Evolutionary conservation across 2,113 vertebrate species (phyloP).

Genomic region (Rhodinocichla rosea): DNA sequence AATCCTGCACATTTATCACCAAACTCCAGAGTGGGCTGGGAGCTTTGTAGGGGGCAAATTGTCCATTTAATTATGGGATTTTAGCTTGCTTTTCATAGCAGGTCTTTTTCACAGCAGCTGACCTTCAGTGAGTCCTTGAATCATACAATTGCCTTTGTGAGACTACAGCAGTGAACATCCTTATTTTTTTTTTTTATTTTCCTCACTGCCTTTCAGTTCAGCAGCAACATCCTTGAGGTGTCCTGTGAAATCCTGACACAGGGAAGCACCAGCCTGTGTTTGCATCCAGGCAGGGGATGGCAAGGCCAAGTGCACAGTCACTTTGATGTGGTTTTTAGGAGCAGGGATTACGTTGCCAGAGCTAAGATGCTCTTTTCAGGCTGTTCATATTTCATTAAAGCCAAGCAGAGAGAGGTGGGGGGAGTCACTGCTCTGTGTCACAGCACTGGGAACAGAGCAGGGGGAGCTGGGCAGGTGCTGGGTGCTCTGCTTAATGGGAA

Average conservation of each 20-base stretch:
- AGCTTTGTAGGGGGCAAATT: not conserved
- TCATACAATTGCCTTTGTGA: not conserved
- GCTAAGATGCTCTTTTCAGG: not conserved
- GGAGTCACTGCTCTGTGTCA: not conserved
- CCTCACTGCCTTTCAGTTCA: not conserved
- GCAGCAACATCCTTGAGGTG: not conserved
- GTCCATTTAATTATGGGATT: not conserved
- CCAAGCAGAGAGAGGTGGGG: not conserved
- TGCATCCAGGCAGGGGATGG: not conserved
- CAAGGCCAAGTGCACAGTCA: not conserved
- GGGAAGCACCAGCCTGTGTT: not conserved
- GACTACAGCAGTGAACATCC: not conserved
- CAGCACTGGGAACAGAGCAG: not conserved
- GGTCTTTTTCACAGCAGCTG: not conserved
- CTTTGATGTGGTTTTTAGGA: slow-evolving; percentile 1
- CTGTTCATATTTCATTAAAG: not conserved
- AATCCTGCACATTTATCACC: not conserved
- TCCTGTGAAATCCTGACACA: not conserved
- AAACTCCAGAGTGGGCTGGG: not conserved
- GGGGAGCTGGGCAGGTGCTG: not conserved
- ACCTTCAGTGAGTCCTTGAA: slow-evolving; percentile 6
- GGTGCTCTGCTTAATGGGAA: not conserved
- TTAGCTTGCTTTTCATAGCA: not conserved
- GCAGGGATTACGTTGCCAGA: not conserved
- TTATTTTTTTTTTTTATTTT: not conserved